Percentiles rank a stretch among this genome's conserved stretches.
These are phyloP conservation scores for Decapterus maruadsi DNA, from an alignment of 2,797 vertebrate species.

Conservation along the genomic window DNA sequence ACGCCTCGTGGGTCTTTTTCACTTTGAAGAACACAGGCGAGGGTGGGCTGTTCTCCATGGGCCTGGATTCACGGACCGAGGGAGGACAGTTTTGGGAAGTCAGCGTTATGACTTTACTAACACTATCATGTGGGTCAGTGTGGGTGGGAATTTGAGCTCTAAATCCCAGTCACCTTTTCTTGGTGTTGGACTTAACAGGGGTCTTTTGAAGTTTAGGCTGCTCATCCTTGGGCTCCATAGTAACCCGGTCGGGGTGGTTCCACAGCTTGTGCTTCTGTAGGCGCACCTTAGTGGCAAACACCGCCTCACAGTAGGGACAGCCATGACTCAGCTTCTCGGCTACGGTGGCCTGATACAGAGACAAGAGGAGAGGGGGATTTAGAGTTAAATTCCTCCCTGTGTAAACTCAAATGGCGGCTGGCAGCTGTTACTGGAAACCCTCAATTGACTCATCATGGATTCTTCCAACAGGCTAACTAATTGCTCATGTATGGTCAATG, in stretches of 20 bases:
- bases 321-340: slow-evolving; percentile 92
- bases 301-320: slow-evolving; percentile 94
- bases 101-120: slow-evolving; percentile 35
- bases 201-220: slow-evolving; percentile 86
- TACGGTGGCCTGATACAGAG: slow-evolving; percentile 82
- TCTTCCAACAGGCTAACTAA: slow-evolving; percentile 19
- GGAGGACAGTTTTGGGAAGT: slow-evolving; percentile 41
- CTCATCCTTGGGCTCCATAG: slow-evolving; percentile 82
- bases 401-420: slow-evolving; percentile 42
- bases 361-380: slow-evolving; percentile 47
- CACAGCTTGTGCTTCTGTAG: slow-evolving; percentile 96
- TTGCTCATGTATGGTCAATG: not conserved
- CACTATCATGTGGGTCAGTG: slow-evolving; percentile 21
- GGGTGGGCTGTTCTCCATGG: slow-evolving; percentile 88
- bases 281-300: slow-evolving; percentile 95
- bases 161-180: slow-evolving; percentile 90
- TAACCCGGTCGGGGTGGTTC: slow-evolving; percentile 91
- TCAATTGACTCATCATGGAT: slow-evolving; percentile 29
- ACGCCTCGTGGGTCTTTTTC: slow-evolving; percentile 87
- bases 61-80: slow-evolving; percentile 80
- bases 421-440: slow-evolving; percentile 40
- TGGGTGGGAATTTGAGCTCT: slow-evolving; percentile 26
- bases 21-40: slow-evolving; percentile 90
- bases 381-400: slow-evolving; percentile 26
- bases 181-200: slow-evolving; percentile 86